Conservation (phyloP, 2,113 vertebrate genomes). For the Ivindomyrus marchei region DNA sequence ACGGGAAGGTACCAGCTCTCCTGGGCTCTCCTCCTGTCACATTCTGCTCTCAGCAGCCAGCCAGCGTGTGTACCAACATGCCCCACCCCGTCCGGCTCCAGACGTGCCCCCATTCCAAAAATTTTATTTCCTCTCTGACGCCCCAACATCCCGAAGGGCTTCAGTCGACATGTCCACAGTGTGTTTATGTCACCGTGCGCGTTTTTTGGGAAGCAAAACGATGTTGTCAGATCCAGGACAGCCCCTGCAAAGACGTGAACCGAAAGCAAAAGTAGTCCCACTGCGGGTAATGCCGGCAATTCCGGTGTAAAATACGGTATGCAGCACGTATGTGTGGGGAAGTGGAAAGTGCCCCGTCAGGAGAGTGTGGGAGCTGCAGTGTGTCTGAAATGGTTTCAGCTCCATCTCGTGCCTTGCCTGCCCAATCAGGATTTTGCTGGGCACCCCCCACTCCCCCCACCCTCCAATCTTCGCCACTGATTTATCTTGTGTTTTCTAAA, state of each 20-base stretch:
- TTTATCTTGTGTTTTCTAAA: slow-evolving; percentile 55
- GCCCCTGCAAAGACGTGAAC: background rate
- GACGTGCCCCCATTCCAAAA: background rate
- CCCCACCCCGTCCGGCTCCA: background rate
- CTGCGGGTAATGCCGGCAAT: background rate
- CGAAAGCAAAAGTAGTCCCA: background rate
- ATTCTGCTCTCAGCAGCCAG: background rate
- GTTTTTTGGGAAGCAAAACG: background rate
- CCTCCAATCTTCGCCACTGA: slow-evolving; percentile 39
- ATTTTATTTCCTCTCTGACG: background rate
- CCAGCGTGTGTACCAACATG: background rate
- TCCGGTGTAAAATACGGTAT: background rate
- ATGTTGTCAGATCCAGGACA: background rate
- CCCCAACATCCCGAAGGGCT: background rate
- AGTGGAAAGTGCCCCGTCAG: background rate
- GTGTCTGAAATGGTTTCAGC: slow-evolving; percentile 28
- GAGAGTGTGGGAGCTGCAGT: background rate
- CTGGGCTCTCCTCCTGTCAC: background rate
- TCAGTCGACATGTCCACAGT: background rate
- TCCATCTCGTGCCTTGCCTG: slow-evolving; percentile 31
- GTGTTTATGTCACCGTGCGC: background rate
- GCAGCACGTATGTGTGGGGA: background rate
- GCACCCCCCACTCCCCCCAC: slow-evolving; percentile 10
- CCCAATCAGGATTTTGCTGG: slow-evolving; percentile 43
- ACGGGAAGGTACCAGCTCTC: background rate